Percentiles rank a stretch among this genome's conserved stretches.
phyloP scores from a whole-genome alignment of 2,797 vertebrate species.

The Merluccius polli region DNA sequence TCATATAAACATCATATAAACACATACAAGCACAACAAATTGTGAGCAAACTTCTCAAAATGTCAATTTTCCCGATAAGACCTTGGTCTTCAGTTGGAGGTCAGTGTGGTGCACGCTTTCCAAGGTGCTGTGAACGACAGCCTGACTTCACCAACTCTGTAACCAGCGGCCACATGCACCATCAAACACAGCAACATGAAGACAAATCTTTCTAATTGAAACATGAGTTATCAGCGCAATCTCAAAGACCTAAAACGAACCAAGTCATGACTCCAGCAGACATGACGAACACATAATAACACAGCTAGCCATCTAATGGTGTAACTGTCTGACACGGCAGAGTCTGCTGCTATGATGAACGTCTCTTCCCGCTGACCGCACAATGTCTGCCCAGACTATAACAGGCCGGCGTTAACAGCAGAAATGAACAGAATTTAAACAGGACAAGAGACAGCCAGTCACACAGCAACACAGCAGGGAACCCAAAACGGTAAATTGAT shows the following conservation, averaged over 20 bases:
- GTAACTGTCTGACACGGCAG: slow-evolving; percentile 51
- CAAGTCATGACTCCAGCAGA: slow-evolving; percentile 50
- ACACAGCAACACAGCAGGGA: slow-evolving; percentile 30
- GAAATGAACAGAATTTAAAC: slow-evolving; percentile 55
- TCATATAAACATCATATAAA: too few species aligned
- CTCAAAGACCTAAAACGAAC: slow-evolving; percentile 27
- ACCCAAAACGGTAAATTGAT: slow-evolving; percentile 40
- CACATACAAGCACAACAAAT: not conserved
- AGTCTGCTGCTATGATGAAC: slow-evolving; percentile 51
- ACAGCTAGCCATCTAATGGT: slow-evolving; percentile 46
- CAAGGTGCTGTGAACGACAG: not conserved
- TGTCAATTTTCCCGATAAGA: not conserved
- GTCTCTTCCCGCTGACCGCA: slow-evolving; percentile 62
- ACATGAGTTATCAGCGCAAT: not conserved
- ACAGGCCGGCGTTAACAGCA: slow-evolving; percentile 37
- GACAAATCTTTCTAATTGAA: not conserved
- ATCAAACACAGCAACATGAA: slow-evolving; percentile 19
- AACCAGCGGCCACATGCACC: slow-evolving; percentile 2
- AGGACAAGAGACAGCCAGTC: slow-evolving; percentile 27
- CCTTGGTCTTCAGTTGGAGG: not conserved
- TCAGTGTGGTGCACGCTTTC: not conserved
- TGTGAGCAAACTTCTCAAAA: not conserved
- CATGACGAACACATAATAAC: slow-evolving; percentile 64
- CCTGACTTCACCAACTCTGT: not conserved
- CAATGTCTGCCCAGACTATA: slow-evolving; percentile 42